phyloP scores from a whole-genome alignment of 2,797 vertebrate species.

The Pangasius mekongensis region DNA sequence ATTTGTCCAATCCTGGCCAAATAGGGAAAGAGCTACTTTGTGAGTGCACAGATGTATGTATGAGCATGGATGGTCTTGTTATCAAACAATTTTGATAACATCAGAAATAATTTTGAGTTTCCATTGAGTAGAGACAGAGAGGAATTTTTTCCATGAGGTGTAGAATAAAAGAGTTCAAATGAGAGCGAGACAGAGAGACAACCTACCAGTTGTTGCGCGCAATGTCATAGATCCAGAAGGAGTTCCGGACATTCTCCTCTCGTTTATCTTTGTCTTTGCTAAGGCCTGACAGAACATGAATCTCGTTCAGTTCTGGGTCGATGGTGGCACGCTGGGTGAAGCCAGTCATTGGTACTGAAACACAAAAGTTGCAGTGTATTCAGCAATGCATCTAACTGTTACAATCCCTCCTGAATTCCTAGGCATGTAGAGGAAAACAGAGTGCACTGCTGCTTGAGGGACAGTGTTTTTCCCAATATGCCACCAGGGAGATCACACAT shows the following conservation, averaged over 20 bases:
- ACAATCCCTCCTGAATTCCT: not conserved
- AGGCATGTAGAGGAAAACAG: not conserved
- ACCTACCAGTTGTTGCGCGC: constrained; percentile 95
- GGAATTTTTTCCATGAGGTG: not conserved
- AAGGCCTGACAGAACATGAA: constrained; percentile 96
- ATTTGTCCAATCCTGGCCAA: not conserved
- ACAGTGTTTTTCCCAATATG: not conserved
- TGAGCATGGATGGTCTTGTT: not conserved
- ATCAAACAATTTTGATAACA: not conserved
- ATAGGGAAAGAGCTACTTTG: not conserved
- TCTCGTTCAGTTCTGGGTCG: constrained; percentile 97
- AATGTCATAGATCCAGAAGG: constrained; percentile 99
- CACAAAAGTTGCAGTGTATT: not conserved
- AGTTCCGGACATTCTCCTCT: constrained; percentile 98
- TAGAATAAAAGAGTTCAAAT: not conserved
- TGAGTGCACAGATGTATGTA: not conserved
- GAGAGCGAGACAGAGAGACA: not conserved
- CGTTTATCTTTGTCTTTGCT: constrained; percentile 99
- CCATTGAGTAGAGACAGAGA: not conserved
- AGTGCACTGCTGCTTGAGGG: not conserved
- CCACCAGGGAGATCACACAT: not conserved
- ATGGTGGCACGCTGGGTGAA: constrained; percentile 99
- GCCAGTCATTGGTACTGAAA: constrained; percentile 95
- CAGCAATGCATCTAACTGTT: not conserved
- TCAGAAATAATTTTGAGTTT: no score